These are phyloP conservation scores for Thamnaconus septentrionalis DNA, from an alignment of 2,113 vertebrate genomes.

Conservation along the genomic window DNA sequence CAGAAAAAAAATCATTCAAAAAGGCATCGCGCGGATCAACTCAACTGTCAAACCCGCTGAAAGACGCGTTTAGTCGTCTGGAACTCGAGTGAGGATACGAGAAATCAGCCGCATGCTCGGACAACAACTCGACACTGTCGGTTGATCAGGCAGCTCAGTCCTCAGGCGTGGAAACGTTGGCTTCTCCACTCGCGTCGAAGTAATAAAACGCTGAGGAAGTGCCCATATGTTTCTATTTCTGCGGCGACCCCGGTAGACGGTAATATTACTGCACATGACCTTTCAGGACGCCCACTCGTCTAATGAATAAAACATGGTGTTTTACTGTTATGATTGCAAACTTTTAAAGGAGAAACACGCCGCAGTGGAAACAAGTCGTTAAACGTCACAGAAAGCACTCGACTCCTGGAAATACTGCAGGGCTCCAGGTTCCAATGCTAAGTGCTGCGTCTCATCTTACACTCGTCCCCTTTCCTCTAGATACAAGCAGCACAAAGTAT, in stretches of 20 bases:
- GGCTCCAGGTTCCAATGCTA: not conserved
- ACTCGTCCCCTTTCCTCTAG: not conserved
- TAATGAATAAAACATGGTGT: slow-evolving; percentile 44
- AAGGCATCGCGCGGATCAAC: too few relatives aligned
- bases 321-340: slow-evolving; percentile 7
- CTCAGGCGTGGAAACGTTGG: slow-evolving; percentile 4
- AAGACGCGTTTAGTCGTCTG: too few relatives aligned
- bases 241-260: slow-evolving; percentile 30
- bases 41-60: too few relatives aligned
- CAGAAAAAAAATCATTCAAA: too few relatives aligned
- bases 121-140: too few relatives aligned
- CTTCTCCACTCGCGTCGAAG: slow-evolving; percentile 4
- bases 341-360: not conserved
- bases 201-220: slow-evolving; percentile 1
- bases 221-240: slow-evolving; percentile 20
- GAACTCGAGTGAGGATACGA: too few relatives aligned
- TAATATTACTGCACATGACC: slow-evolving; percentile 31
- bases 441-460: not conserved
- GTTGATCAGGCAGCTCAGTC: not conserved
- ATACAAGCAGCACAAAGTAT: slow-evolving; percentile 4
- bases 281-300: slow-evolving; percentile 33
- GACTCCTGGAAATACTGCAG: not conserved
- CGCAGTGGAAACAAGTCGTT: not conserved
- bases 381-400: not conserved
- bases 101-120: too few relatives aligned